Evolutionary conservation across 2,113 vertebrate species (phyloP).

Genomic region (Eurypyga helias): DNA sequence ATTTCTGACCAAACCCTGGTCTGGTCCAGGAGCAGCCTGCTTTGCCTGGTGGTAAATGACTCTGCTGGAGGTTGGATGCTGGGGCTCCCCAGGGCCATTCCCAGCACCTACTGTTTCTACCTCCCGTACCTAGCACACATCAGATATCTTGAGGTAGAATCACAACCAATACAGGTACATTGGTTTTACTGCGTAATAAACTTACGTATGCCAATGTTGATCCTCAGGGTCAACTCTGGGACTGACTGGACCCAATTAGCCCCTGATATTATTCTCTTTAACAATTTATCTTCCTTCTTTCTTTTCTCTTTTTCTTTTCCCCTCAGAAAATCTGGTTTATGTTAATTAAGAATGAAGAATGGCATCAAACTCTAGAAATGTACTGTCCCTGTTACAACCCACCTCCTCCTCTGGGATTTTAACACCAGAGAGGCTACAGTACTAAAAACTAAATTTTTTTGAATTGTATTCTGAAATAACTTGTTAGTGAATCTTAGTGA

Average conservation of each 20-base stretch:
- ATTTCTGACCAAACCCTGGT: not conserved
- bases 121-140: not conserved
- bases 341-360: not conserved
- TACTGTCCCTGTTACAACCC: rapidly evolving
- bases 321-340: not conserved
- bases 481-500: not conserved
- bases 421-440: not conserved
- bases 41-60: not conserved
- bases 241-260: not conserved
- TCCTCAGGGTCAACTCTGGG: not conserved
- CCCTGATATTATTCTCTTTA: not conserved
- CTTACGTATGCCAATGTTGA: not conserved
- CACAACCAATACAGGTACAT: not conserved
- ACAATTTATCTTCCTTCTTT: not conserved
- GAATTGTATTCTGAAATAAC: not conserved
- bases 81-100: not conserved
- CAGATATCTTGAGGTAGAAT: not conserved
- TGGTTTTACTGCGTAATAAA: not conserved
- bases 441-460: not conserved
- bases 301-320: rapidly evolving
- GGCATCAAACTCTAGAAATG: not conserved
- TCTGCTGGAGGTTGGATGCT: not conserved
- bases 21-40: not conserved
- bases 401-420: not conserved
- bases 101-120: not conserved